Evolutionary conservation across 2,113 vertebrate genomes (phyloP), one percentile per base, ranked within the genome.

Genomic region (Chauna torquata): DNA sequence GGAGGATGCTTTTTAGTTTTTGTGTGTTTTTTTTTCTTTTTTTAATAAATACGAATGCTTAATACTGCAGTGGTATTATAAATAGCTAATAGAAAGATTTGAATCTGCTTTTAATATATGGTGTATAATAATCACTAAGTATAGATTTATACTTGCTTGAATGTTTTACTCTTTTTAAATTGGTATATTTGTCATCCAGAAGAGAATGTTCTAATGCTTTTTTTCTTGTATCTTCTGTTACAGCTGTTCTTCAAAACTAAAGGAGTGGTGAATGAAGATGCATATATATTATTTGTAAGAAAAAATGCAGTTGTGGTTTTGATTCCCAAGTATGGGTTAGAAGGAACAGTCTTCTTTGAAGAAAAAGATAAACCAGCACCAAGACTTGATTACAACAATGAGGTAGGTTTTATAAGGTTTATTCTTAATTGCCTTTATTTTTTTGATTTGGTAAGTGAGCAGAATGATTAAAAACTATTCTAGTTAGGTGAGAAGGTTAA

Each of bases 261-360:
- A 97, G 99, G 99, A 82, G 98, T 99, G 71, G 96, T 99, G 92
- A 99, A 99, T 54, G 99, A 99, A 98, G 99, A 99, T 42, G 99
- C 99, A 11, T 99, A 98, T 68, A 96, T 99, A 96, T 98, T 99
- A 14, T 99, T 99, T 97, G 99, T 99, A 94, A 98, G 99, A 94
- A 99, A 99, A 98, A 99, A 99, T 86, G 99, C 99, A 4, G 98
- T 99, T 96, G 99, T 99, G 38, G 98, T 99, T 61, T 98, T 99
- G 82, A 99, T 99, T 94, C 99, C 99, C 10, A 99, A 99, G 96
- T 99, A 99, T 76, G 99, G 99, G 4, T 97, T 99, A 97, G 99
- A 99, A 98, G 99, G 99, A 80, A 99, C 99, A 0, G 99, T 99
- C 27, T 99, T 99, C 96, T 99, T 99, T 95, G 99, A 99, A 94